Conservation (phyloP, 53 echinoderm and acorn worm species). For the Temnopleurus reevesii region DNA sequence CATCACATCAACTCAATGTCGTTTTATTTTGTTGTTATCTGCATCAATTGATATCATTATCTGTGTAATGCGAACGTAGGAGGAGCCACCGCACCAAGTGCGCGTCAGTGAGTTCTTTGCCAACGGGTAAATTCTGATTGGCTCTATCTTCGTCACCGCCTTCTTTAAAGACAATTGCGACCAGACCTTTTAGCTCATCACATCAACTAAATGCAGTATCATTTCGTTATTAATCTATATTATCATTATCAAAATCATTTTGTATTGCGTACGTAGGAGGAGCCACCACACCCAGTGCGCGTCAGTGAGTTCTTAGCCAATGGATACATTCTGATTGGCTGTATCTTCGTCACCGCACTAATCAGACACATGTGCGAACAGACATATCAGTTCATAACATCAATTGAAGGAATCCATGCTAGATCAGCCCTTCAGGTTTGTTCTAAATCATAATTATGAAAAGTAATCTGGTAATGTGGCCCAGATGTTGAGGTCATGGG, state of each 20-base stretch:
- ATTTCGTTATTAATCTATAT: too few species aligned
- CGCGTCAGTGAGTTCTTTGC: conserved; percentile 33
- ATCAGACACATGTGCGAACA: conserved; percentile 47
- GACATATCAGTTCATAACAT: conserved; percentile 20
- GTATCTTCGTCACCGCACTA: conserved; percentile 42
- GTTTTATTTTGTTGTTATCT: too few species aligned
- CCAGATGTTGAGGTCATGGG: too few species aligned
- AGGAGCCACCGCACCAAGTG: neutral
- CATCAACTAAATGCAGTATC: too few species aligned
- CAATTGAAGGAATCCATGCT: conserved; percentile 40
- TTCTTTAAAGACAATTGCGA: too few species aligned
- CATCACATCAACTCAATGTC: conserved; percentile 1
- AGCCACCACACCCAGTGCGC: neutral
- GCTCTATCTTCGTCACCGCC: neutral
- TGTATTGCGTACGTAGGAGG: too few species aligned
- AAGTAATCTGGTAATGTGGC: too few species aligned
- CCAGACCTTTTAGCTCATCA: too few species aligned
- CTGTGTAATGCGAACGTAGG: too few species aligned
- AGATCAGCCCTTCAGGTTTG: conserved; percentile 29
- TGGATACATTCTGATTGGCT: neutral
- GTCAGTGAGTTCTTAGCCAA: conserved; percentile 38
- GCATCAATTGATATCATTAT: too few species aligned
- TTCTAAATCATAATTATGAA: neutral
- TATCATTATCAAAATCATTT: too few species aligned
- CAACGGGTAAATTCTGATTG: neutral